These are phyloP conservation scores for Falco punctatus DNA, from an alignment of 2,113 vertebrate species.

Conservation along the genomic window DNA sequence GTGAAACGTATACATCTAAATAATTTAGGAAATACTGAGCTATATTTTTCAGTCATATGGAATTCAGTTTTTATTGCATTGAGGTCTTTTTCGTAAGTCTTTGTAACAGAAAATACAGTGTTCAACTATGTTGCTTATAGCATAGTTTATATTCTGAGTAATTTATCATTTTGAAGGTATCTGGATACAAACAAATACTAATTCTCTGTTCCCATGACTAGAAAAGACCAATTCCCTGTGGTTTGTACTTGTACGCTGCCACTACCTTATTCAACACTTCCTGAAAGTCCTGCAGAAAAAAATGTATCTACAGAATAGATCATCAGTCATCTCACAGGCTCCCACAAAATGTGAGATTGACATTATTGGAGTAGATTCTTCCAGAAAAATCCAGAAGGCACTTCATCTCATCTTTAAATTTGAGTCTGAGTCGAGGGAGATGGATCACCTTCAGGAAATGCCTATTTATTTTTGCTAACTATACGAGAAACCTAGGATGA, in stretches of 20 bases:
- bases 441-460: not conserved
- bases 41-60: not conserved
- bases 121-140: not conserved
- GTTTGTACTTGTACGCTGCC: not conserved
- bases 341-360: not conserved
- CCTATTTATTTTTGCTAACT: not conserved
- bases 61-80: not conserved
- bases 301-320: not conserved
- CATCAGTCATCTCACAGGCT: not conserved
- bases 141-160: not conserved
- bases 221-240: not conserved
- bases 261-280: not conserved
- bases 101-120: not conserved
- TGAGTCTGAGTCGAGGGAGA: not conserved
- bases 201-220: not conserved
- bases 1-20: not conserved
- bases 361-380: not conserved
- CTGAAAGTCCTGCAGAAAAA: not conserved
- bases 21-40: not conserved
- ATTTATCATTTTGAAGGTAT: not conserved
- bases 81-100: not conserved
- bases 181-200: not conserved
- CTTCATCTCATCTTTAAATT: not conserved
- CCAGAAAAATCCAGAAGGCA: not conserved
- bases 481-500: not conserved